These are phyloP conservation scores for Chironomus tentans DNA, from an alignment of 2,888 invertebrate species.

Conservation along the genomic window DNA sequence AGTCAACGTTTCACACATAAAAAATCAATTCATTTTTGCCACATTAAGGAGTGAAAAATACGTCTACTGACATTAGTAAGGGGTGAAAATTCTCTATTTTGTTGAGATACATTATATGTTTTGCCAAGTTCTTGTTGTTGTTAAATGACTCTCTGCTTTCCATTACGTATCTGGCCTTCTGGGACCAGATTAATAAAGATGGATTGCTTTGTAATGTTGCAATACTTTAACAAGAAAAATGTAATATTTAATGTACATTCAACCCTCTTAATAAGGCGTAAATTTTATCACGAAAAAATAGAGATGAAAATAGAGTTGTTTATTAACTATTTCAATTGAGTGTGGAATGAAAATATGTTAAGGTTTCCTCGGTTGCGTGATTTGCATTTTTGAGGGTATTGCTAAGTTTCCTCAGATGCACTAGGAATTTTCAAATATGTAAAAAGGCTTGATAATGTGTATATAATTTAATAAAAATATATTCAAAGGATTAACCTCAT, in stretches of 20 bases:
- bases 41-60: neutral
- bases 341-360: neutral
- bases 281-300: too few relatives aligned
- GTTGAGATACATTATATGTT: neutral
- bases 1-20: neutral
- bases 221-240: neutral
- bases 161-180: slow-evolving; percentile 7
- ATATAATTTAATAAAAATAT: too few relatives aligned
- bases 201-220: slow-evolving; percentile 11
- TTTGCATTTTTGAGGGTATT: too few relatives aligned
- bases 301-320: neutral
- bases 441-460: too few relatives aligned
- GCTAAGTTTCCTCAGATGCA: too few relatives aligned
- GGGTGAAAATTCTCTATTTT: neutral
- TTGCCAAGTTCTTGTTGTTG: neutral
- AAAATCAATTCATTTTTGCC: neutral
- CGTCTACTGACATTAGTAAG: neutral
- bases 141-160: neutral
- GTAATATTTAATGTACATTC: neutral
- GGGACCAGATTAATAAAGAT: slow-evolving; percentile 24
- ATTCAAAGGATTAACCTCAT: too few relatives aligned
- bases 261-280: neutral
- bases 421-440: too few relatives aligned
- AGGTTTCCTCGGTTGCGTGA: too few relatives aligned
- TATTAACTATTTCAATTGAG: neutral